Conservation (phyloP, 2,888 invertebrate species). For the Latrodectus hesperus region DNA sequence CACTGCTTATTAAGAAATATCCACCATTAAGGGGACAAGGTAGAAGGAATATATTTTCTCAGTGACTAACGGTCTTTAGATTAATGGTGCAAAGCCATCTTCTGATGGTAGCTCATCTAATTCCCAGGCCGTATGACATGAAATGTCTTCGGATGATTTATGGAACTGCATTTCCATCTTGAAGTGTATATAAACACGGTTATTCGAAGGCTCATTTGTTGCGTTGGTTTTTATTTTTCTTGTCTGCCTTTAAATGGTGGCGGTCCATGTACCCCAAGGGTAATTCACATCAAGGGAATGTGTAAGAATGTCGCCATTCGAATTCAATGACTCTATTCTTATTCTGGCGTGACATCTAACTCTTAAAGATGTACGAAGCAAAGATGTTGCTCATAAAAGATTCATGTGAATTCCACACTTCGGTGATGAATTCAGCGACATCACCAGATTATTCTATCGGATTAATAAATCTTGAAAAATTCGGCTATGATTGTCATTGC, state of each 20-base stretch:
- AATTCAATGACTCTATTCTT: conserved; percentile 2
- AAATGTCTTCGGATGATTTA: conserved; percentile 49
- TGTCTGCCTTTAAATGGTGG: too few species aligned
- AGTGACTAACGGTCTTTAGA: conserved; percentile 48
- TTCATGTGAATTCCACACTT: too few species aligned
- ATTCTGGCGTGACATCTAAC: background rate
- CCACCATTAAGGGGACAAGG: background rate
- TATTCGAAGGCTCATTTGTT: too few species aligned
- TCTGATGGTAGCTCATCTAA: conserved; percentile 19
- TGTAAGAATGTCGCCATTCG: background rate
- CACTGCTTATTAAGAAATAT: conserved; percentile 62
- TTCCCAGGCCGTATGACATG: conserved; percentile 40
- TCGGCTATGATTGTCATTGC: too few species aligned
- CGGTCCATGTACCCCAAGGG: too few species aligned
- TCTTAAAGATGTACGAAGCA: background rate
- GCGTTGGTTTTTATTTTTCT: too few species aligned
- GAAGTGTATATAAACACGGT: too few species aligned
- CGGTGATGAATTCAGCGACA: too few species aligned
- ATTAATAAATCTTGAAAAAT: too few species aligned
- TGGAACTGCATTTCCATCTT: background rate
- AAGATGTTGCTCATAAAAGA: too few species aligned
- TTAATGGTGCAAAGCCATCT: conserved; percentile 50
- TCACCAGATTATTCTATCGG: too few species aligned
- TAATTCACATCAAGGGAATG: background rate
- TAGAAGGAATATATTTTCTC: conserved; percentile 20